phyloP scores from a whole-genome alignment of 2,113 vertebrate genomes.

The Nerophis lumbriciformis region DNA sequence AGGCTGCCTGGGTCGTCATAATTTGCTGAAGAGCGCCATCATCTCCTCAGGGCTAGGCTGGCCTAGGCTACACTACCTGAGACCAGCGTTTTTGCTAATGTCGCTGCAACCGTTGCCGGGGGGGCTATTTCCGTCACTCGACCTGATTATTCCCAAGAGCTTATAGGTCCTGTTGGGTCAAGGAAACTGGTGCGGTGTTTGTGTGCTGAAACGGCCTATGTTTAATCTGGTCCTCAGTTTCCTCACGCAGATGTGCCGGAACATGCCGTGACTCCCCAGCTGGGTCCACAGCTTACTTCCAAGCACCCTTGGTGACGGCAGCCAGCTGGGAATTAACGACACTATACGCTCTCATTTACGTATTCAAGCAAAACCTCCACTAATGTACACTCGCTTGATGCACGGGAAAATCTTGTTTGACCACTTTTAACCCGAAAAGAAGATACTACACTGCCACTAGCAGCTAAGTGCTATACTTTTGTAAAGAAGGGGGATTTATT shows the following conservation, averaged over 20 bases:
- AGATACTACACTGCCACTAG: not conserved
- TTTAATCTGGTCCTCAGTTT: conserved; percentile 42
- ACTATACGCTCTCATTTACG: conserved; percentile 15
- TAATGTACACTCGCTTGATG: conserved; percentile 1
- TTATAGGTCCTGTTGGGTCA: conserved; percentile 13
- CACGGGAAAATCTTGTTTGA: conserved; percentile 16
- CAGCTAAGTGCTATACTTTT: conserved; percentile 13
- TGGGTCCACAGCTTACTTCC: conserved; percentile 28
- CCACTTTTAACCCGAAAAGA: conserved; percentile 23
- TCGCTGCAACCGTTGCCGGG: conserved; percentile 4
- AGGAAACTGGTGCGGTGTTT: conserved; percentile 5
- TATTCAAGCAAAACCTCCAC: conserved; percentile 4
- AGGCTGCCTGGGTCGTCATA: conserved; percentile 44
- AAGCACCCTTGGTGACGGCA: conserved; percentile 18
- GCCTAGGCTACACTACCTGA: conserved; percentile 24
- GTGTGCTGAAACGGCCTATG: not conserved
- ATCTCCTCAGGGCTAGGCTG: conserved; percentile 44
- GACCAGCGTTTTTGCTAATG: conserved; percentile 9
- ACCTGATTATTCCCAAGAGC: conserved; percentile 36
- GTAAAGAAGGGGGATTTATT: conserved; percentile 36
- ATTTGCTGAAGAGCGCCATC: conserved; percentile 36
- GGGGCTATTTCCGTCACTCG: conserved; percentile 14
- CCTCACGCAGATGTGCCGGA: conserved; percentile 35
- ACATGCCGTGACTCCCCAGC: conserved; percentile 29
- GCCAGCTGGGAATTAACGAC: conserved; percentile 40